Conservation (phyloP, 2,113 vertebrate species). For the Peromyscus polionotus region DNA sequence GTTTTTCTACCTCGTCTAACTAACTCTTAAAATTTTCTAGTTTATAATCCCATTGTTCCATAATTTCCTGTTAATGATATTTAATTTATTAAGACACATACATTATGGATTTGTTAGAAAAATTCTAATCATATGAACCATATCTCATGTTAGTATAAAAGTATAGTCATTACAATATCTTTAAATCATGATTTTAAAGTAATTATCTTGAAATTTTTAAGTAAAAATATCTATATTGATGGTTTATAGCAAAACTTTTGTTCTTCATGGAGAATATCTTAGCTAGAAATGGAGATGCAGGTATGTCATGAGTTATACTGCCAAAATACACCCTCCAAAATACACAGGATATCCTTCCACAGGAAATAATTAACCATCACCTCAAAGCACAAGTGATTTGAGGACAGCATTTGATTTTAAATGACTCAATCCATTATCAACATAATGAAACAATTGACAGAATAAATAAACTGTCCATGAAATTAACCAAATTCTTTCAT, state of each 20-base stretch:
- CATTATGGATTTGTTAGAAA: not conserved
- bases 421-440: not conserved
- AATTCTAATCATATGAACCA: not conserved
- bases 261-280: not conserved
- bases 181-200: not conserved
- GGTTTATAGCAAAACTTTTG: not conserved
- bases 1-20: not conserved
- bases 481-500: not conserved
- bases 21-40: not conserved
- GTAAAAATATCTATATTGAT: not conserved
- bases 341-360: not conserved
- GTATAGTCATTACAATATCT: not conserved
- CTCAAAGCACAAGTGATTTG: no score
- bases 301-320: not conserved
- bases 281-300: not conserved
- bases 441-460: not conserved
- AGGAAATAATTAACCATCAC: not conserved
- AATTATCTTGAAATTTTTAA: not conserved
- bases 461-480: not conserved
- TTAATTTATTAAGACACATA: not conserved
- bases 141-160: not conserved
- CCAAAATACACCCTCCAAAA: not conserved
- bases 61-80: not conserved
- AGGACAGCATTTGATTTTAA: not conserved
- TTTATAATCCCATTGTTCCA: not conserved